Evolutionary conservation across 2,797 vertebrate genomes (phyloP), one percentile per base, ranked within the genome.

Genomic region (Gephyroberyx darwinii): DNA sequence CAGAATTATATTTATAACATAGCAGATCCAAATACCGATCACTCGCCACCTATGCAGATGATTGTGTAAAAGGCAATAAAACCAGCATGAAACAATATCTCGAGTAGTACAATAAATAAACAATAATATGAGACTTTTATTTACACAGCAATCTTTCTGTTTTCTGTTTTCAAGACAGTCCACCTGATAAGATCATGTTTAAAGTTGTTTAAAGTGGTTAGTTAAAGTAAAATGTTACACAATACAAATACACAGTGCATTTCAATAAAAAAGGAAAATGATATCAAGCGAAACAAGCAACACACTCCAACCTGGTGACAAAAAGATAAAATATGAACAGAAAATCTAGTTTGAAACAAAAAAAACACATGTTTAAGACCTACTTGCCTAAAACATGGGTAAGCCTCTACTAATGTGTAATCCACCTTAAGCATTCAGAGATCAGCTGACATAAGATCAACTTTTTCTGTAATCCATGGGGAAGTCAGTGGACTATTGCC

Each of bases 11-110:
- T 83, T 83, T 84, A 26, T 62, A 55, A 66, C 9, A 19, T 45
- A n/a, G 14, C 52, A 58, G 41, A 5, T 57, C 69, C 48, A 71
- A 70, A 77, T 77, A 54, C 39, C 5, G 0, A 61, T 64, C 12
- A 59, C 41, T 61, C 82, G 70, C 67, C 56, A 69, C 7, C 8
- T 52, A 17, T 43, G 13, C 22, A 43, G 17, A 72, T 65, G 31
- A 69, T 75, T 84, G 56, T 0, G 10, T n/a, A 58, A 69, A n/a
- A 45, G 22, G 19, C 31, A 54, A 43, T 71, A 57, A 84, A 80
- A 69, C 37, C 33, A 54, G 4, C 76, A 70, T 69, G 61, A 37
- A 71, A 74, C 71, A 51, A 66, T 60, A 51, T 71, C 47, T 50
- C 8, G 30, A 65, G 7, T 50, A 65, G 7, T 50, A 43, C 33